A percentile compares a stretch with the other conserved stretches of the same genome.
phyloP scores from a whole-genome alignment of 2,888 invertebrate species.

The Cabera pusaria region DNA sequence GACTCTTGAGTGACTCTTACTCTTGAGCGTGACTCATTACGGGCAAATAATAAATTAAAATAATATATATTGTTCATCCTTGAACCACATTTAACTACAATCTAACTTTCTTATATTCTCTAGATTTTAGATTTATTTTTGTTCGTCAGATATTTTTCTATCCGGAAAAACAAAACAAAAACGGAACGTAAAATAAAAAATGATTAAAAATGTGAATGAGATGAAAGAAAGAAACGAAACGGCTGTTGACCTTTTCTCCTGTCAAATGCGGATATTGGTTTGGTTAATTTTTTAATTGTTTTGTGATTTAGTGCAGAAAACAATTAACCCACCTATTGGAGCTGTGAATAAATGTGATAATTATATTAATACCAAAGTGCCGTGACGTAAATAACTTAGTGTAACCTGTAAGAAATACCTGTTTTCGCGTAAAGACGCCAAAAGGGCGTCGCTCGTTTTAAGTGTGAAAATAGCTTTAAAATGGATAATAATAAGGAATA shows the following conservation, averaged over 20 bases:
- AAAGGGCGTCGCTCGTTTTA: constrained; percentile 55
- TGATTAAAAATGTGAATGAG: no score
- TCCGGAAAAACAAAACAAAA: no score
- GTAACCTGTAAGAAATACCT: constrained; percentile 34
- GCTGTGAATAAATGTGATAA: constrained; percentile 53
- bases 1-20: no score
- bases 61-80: no score
- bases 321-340: constrained; percentile 39
- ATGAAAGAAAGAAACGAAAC: constrained; percentile 1
- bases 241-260: constrained; percentile 17
- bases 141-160: no score
- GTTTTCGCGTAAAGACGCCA: constrained; percentile 41
- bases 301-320: constrained; percentile 40
- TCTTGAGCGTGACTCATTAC: no score
- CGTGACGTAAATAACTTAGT: constrained; percentile 23
- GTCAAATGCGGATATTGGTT: constrained; percentile 70
- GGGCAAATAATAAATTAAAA: no score
- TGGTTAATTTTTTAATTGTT: constrained; percentile 50
- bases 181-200: constrained; percentile 1
- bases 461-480: constrained; percentile 43
- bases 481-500: constrained; percentile 78
- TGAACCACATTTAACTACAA: no score
- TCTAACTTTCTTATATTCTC: no score
- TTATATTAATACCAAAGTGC: constrained; percentile 42
- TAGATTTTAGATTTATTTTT: no score